Evolutionary conservation across 2,797 vertebrate genomes (phyloP).

Genomic region (Sylvia borin): DNA sequence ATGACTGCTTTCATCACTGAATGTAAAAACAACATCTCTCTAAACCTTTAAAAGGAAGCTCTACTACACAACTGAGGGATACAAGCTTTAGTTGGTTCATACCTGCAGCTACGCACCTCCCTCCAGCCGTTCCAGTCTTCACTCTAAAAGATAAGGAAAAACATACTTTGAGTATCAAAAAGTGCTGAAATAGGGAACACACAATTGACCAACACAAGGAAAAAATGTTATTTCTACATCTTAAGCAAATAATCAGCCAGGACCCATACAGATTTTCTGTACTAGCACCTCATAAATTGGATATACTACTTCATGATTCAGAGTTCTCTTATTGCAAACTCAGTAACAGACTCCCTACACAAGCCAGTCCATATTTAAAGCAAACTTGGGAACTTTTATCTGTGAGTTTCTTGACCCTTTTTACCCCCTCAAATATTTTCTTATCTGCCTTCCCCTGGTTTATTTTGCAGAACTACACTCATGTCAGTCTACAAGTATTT

Average conservation of each 20-base stretch:
- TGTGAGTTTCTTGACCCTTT: neutral
- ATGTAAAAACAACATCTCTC: neutral
- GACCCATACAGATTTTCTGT: neutral
- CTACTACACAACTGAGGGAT: neutral
- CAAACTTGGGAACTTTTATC: neutral
- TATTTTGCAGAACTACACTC: neutral
- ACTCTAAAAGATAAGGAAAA: constrained; percentile 67
- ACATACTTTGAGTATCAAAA: neutral
- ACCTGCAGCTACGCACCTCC: constrained; percentile 65
- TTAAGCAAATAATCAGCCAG: neutral
- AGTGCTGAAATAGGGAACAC: neutral
- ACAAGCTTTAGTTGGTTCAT: constrained; percentile 26
- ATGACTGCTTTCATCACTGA: neutral
- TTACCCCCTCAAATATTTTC: accelerated
- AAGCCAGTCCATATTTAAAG: neutral
- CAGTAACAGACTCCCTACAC: neutral
- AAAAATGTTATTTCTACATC: neutral
- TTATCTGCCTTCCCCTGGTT: neutral
- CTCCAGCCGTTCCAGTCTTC: constrained; percentile 70
- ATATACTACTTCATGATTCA: neutral
- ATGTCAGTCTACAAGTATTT: neutral
- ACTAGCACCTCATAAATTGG: neutral
- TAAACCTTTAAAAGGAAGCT: neutral
- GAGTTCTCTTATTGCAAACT: neutral
- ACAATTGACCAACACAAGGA: neutral